Evolutionary conservation across 2,113 vertebrate species (phyloP).

Genomic region (Columba livia): DNA sequence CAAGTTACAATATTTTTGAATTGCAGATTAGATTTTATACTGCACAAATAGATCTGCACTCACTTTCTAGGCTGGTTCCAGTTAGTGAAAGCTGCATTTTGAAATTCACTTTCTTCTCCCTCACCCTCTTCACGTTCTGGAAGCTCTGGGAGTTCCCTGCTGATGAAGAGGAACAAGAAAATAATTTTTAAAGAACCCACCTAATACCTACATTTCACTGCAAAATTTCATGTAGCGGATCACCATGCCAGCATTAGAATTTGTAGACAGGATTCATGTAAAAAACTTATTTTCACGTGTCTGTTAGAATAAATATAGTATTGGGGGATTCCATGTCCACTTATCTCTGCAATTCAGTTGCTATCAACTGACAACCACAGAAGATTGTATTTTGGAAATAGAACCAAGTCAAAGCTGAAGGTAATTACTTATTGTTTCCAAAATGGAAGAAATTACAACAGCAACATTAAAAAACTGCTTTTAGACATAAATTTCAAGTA

Average conservation of each 20-base stretch:
- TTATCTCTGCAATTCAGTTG: neutral
- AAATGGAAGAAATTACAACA: neutral
- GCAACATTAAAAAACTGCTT: neutral
- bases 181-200: neutral
- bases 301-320: neutral
- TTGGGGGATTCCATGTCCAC: neutral
- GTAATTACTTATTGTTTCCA: neutral
- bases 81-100: conserved; percentile 82
- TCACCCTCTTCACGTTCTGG: conserved; percentile 97
- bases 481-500: neutral
- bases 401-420: neutral
- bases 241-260: neutral
- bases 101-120: conserved; percentile 93
- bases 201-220: neutral
- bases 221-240: neutral
- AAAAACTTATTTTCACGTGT: neutral
- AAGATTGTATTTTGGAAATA: neutral
- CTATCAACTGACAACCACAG: neutral
- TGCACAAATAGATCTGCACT: conserved; percentile 10
- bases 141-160: conserved; percentile 83
- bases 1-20: neutral
- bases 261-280: neutral
- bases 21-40: neutral
- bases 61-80: conserved; percentile 94
- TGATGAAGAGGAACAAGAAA: neutral